These are phyloP conservation scores for Tipula lateralis DNA, from an alignment of 2,888 invertebrate genomes.

Conservation along the genomic window DNA sequence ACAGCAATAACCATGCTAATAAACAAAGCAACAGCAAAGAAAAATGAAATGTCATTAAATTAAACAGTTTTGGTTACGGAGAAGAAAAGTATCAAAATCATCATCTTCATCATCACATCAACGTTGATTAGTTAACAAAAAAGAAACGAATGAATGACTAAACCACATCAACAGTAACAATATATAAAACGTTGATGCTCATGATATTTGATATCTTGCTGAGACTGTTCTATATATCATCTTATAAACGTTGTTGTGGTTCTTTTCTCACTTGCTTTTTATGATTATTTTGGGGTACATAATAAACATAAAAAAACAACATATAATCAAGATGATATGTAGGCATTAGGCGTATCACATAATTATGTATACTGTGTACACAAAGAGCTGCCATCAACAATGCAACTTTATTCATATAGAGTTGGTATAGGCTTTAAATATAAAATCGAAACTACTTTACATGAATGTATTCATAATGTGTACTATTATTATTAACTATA, in stretches of 20 bases:
- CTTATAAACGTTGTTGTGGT: background rate
- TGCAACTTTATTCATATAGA: background rate
- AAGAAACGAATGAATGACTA: background rate
- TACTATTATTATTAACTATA: background rate
- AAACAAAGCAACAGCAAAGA: background rate
- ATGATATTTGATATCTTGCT: conserved; percentile 24
- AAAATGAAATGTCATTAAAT: background rate
- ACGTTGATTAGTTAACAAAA: conserved; percentile 19
- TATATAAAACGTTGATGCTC: background rate
- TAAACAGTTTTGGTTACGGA: background rate
- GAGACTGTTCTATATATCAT: background rate
- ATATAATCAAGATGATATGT: background rate
- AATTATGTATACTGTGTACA: background rate
- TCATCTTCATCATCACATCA: background rate
- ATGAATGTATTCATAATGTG: too few species aligned
- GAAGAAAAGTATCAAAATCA: background rate
- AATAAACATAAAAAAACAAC: background rate
- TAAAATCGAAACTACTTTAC: background rate
- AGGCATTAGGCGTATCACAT: too few species aligned
- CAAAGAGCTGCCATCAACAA: background rate
- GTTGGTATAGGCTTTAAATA: background rate
- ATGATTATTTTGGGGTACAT: background rate
- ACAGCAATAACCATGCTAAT: background rate
- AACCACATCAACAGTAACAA: conserved; percentile 19
- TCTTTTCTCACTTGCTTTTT: background rate